These are phyloP conservation scores for Heliconius erato DNA, from an alignment of 2,888 invertebrate species.

Conservation along the genomic window DNA sequence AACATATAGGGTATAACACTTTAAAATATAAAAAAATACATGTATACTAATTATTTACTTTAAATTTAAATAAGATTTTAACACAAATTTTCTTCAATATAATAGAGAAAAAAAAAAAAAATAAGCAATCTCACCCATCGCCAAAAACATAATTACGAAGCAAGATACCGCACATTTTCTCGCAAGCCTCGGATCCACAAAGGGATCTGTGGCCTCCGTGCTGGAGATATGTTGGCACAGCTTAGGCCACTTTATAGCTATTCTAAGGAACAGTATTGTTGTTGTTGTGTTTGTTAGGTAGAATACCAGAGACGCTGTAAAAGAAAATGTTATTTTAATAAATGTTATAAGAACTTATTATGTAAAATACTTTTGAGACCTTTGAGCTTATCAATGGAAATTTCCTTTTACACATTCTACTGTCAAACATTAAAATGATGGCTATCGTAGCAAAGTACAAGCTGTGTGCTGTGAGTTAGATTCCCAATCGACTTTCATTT, in stretches of 20 bases:
- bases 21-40: too few species aligned
- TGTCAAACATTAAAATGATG: too few species aligned
- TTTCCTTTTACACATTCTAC: too few species aligned
- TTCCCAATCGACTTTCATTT: too few species aligned
- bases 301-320: conserved; percentile 65
- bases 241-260: conserved; percentile 69
- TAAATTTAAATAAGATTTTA: too few species aligned
- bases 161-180: conserved; percentile 64
- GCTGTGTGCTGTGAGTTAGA: too few species aligned
- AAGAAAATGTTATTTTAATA: background rate
- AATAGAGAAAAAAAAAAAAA: background rate
- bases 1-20: too few species aligned
- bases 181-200: conserved; percentile 58
- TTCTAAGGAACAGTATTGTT: conserved; percentile 62
- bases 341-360: too few species aligned
- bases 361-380: too few species aligned
- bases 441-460: too few species aligned
- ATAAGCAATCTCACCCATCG: conserved; percentile 59
- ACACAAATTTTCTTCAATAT: background rate
- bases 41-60: too few species aligned
- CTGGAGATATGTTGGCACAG: conserved; percentile 62
- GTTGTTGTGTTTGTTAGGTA: conserved; percentile 60
- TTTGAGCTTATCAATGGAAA: too few species aligned
- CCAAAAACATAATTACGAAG: conserved; percentile 60
- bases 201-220: conserved; percentile 64